These are phyloP conservation scores for Hirtodrosophila trivittata DNA, from an alignment of 2,888 invertebrate species.

Conservation along the genomic window DNA sequence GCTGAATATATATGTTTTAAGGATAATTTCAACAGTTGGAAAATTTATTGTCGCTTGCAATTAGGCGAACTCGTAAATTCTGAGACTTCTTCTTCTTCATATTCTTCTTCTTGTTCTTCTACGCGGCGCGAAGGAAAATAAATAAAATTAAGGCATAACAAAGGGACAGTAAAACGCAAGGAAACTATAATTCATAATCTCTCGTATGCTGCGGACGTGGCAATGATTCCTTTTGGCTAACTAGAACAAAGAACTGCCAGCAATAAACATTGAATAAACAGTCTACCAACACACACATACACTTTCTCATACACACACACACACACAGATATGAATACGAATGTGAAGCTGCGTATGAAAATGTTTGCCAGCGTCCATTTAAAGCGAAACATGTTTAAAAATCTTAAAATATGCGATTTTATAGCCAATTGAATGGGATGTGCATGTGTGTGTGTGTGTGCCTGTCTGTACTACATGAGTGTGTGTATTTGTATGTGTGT, in stretches of 20 bases:
- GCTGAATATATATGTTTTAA: slow-evolving; percentile 43
- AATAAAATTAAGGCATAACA: slow-evolving; percentile 66
- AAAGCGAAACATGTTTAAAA: slow-evolving; percentile 71
- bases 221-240: slow-evolving; percentile 60
- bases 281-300: not conserved
- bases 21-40: slow-evolving; percentile 69
- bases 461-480: not conserved
- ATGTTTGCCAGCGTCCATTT: slow-evolving; percentile 46
- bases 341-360: slow-evolving; percentile 23
- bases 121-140: slow-evolving; percentile 50
- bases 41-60: slow-evolving; percentile 75
- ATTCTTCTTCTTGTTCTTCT: too few species aligned
- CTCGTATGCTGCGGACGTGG: slow-evolving; percentile 50
- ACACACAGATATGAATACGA: slow-evolving; percentile 10
- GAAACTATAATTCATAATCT: slow-evolving; percentile 76
- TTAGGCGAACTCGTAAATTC: slow-evolving; percentile 72
- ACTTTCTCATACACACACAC: slow-evolving; percentile 9
- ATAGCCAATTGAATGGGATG: slow-evolving; percentile 35
- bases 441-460: not conserved
- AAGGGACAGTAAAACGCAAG: slow-evolving; percentile 44
- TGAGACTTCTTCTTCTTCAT: slow-evolving; percentile 38
- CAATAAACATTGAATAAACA: slow-evolving; percentile 59
- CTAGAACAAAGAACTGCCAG: slow-evolving; percentile 53
- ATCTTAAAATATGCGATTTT: slow-evolving; percentile 71
- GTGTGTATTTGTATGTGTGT: slow-evolving; percentile 1